A percentile compares a stretch with the other conserved stretches of the same genome.
These are phyloP conservation scores for Poeciliopsis turneri DNA, from an alignment of 2,797 vertebrate genomes.

Conservation along the genomic window DNA sequence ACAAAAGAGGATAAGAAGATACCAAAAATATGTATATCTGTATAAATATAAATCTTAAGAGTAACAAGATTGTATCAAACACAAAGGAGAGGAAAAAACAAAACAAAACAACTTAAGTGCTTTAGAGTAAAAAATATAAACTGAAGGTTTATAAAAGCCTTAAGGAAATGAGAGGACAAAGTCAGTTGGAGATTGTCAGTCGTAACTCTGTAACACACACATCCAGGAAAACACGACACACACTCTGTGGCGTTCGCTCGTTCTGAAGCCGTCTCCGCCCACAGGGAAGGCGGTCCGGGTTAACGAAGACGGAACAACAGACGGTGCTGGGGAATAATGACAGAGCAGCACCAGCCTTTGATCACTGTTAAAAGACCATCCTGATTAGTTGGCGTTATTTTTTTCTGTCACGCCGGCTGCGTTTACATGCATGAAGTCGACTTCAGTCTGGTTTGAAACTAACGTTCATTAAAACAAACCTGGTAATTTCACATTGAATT, in stretches of 20 bases:
- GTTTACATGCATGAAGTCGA: constrained; percentile 28
- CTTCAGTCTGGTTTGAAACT: constrained; percentile 3
- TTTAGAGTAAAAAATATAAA: constrained; percentile 75
- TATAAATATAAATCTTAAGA: constrained; percentile 85
- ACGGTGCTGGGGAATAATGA: constrained; percentile 8
- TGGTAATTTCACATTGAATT: not conserved
- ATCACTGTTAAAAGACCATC: not conserved
- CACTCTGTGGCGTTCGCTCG: constrained; percentile 38
- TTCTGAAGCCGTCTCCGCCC: constrained; percentile 65
- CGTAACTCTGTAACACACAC: constrained; percentile 67
- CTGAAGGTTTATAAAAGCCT: constrained; percentile 60
- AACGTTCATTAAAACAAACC: not conserved
- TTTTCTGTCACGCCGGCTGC: not conserved
- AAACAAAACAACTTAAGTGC: constrained; percentile 40
- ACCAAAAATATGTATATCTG: constrained; percentile 87
- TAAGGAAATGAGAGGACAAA: constrained; percentile 54
- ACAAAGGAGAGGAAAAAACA: constrained; percentile 59
- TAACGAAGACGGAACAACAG: constrained; percentile 31
- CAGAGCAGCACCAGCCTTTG: constrained; percentile 21
- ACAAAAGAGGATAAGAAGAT: constrained; percentile 59
- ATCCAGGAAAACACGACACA: constrained; percentile 57
- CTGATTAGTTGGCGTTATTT: not conserved
- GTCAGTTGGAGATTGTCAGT: constrained; percentile 82
- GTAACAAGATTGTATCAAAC: constrained; percentile 81
- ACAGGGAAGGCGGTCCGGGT: constrained; percentile 56